Evolutionary conservation across 2,888 invertebrate species (phyloP), one percentile per base, ranked within the genome.

Genomic region (Cephus rjabovi): DNA sequence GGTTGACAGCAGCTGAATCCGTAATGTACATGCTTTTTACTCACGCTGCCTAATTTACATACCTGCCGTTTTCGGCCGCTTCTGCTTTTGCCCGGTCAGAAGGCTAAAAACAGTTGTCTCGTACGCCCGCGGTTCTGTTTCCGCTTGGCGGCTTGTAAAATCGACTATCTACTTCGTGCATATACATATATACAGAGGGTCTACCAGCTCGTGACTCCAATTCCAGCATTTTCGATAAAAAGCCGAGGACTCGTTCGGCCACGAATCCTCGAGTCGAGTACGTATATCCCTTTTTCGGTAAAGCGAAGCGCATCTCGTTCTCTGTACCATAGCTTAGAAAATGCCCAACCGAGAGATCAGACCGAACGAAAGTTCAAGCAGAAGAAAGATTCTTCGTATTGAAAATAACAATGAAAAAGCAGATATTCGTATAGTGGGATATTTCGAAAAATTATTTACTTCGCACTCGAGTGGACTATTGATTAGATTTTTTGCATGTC

Each of bases 1-100:
- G 34, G 71, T 71, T 71, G 71, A 71, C 71, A 71, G 71, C 71
- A 71, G 71, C 71, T 71, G 71, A 71, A 71, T 71, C 71, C 71
- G 71, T 71, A 71, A 71, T 71, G 33, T 71, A 71, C 71, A 71
- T 71, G 71, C 31, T 71, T 71, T 71, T 71, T 71, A 71, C 71
- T 34, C 31, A 12, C 71, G 9, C 33, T 34, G 71, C 71, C 31
- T 34, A 34, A 71, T 71, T 71, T 71, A 71, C 71, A 71, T 71
- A 71, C 71, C 71, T 34, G 71, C 71, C 71, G 71, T 31, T 71
- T 34, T 34, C 71, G 71, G 34, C 71, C 30, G 31, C 71, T 71
- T 34, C 31, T 71, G 33, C 12, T 23, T 71, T 15, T 71, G 71
- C 33, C 71, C 31, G 71, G 56, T 56, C 56, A 56, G 56, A 23